phyloP scores from a whole-genome alignment of 2,888 invertebrate genomes.

The Drosophila mettleri region DNA sequence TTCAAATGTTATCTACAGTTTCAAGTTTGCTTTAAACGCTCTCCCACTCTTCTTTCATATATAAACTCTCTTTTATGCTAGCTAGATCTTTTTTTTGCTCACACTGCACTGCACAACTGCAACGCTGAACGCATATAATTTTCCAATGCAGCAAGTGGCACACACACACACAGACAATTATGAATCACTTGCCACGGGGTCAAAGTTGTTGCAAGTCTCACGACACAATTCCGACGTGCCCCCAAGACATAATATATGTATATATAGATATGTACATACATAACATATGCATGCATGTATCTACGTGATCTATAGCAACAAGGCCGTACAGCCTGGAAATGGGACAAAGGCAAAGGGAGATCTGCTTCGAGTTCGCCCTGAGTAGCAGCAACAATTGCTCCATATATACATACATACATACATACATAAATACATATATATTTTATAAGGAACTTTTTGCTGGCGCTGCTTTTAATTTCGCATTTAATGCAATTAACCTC shows the following conservation, averaged over 20 bases:
- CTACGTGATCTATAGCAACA: constrained; percentile 5
- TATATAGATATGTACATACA: neutral
- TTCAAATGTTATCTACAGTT: constrained; percentile 3
- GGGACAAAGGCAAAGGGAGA: constrained; percentile 17
- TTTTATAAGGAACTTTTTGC: constrained; percentile 38
- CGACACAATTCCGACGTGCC: constrained; percentile 64
- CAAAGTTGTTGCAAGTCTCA: constrained; percentile 78
- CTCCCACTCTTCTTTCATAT: neutral
- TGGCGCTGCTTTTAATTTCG: constrained; percentile 68
- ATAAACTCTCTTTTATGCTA: neutral
- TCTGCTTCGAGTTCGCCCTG: constrained; percentile 27
- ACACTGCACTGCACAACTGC: constrained; percentile 14
- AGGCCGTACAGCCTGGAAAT: constrained; percentile 20
- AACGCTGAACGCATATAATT: constrained; percentile 11
- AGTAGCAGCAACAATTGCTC: neutral
- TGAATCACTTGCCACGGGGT: constrained; percentile 71
- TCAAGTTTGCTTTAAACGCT: neutral
- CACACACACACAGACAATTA: constrained; percentile 25
- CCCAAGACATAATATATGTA: constrained; percentile 9
- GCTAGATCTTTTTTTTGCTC: constrained; percentile 1
- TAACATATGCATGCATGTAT: neutral
- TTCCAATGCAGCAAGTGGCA: constrained; percentile 23
- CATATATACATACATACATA: constrained; percentile 12
- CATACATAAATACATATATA: constrained; percentile 14
- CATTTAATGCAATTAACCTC: constrained; percentile 84